phyloP scores from a whole-genome alignment of 2,888 invertebrate genomes.

The Athrips mouffetella region DNA sequence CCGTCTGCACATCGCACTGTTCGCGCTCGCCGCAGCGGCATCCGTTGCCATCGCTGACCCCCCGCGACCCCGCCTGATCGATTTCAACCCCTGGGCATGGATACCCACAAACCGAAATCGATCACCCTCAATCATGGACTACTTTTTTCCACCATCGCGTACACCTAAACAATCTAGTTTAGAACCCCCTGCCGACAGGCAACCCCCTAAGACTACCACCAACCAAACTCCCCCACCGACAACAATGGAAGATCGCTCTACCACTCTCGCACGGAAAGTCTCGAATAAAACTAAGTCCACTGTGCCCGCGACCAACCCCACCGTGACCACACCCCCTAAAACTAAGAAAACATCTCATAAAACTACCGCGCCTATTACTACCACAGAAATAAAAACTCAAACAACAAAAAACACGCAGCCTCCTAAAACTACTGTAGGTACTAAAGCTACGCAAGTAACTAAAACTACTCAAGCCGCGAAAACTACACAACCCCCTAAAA shows the following conservation, averaged over 20 bases:
- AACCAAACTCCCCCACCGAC: constrained; percentile 56
- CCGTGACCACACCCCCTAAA: constrained; percentile 60
- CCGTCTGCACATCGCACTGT: constrained; percentile 54
- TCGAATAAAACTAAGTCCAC: constrained; percentile 64
- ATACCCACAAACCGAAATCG: constrained; percentile 60
- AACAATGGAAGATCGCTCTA: constrained; percentile 58
- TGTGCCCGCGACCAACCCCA: constrained; percentile 55
- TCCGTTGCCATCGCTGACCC: constrained; percentile 45
- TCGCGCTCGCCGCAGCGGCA: constrained; percentile 61
- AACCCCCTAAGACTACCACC: constrained; percentile 47
- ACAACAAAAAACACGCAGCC: constrained; percentile 28
- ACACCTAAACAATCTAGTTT: constrained; percentile 71
- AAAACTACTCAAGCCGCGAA: constrained; percentile 45
- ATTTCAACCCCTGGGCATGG: constrained; percentile 74
- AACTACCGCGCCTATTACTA: constrained; percentile 42
- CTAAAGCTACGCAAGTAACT: constrained; percentile 38
- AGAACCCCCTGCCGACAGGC: constrained; percentile 64
- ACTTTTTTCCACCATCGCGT: constrained; percentile 72
- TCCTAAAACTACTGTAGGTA: constrained; percentile 25
- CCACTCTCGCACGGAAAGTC: constrained; percentile 61
- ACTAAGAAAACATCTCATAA: constrained; percentile 60
- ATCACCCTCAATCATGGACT: constrained; percentile 73
- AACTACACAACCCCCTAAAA: constrained; percentile 54
- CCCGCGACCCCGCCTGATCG: constrained; percentile 63
- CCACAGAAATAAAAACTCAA: constrained; percentile 36